Evolutionary conservation across 2,888 invertebrate species (phyloP), one percentile per base, ranked within the genome.

Genomic region (Timema podura): DNA sequence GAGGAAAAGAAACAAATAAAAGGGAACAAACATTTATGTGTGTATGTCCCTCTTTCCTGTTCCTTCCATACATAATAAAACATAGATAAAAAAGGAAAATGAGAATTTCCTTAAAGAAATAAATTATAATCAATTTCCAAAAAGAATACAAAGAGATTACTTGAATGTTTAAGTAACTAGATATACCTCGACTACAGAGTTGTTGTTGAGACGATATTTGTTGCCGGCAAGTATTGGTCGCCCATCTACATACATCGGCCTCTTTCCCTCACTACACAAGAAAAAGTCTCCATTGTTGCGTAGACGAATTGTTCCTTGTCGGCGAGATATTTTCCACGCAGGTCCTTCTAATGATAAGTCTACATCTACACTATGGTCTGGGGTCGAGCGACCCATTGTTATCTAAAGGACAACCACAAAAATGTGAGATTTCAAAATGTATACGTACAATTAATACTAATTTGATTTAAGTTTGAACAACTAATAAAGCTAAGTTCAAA

Each of bases 221-320:
- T 91, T 93, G 64, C 95, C 96, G 67, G 89, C 88, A 10, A 95
- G 85, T 69, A 98, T 87, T 0, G 97, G 96, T 72, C 91, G 88
- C 2, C 97, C 96, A 80, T 98, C 97, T 6, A 98, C 92, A 80
- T 93, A 96, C 77, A 98, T 91, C 3, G 97, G 93, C 72, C 97
- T 84, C 79, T 96, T 95, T 30, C 98, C 98, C 80, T 97, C 96
- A 64, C 98, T 98, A 30, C 93, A 91, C 77, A 98, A 87, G 79
- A 94, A 94, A 81, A 98, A 98, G 79, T 98, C 97, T 0, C 97
- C 98, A 74, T 92, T 95, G 80, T 94, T 95, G 68, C 95, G 86
- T 73, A 98, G 85, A 78, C 90, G 87, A 73, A 98, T 93, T 2
- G 95, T 92, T 8, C 95, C 98, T 81, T 98, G 98, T 74, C 93